Base-by-base conservation (phyloP, 2,888 invertebrate species). In the Chymomyza amoena region DNA sequence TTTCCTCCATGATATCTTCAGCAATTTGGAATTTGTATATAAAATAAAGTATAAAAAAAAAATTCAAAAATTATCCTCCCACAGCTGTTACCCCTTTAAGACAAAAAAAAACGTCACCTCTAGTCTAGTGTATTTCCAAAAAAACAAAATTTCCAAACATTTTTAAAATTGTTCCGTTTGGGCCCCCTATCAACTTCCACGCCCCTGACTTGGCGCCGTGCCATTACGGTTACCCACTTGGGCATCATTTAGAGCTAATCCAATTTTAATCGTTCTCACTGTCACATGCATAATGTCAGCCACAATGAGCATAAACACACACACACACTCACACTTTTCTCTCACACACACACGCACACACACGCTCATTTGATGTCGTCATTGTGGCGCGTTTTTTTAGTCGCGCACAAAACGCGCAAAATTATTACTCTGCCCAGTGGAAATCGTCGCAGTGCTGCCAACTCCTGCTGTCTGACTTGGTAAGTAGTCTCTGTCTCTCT, bases 251-350 rank as follows among this genome's bases (percentile, higher is more conserved):
- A 28, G 18, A 57, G 25, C 25, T 57, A 15, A 15, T 57, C 15
- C 25, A 25, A 25, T 57, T 57, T 18, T 25, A 18, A 57, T 25
- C 20, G 25, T 1, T 25, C 54, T 54, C 18, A 20, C 54, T 54
- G 18, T 57, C 57, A 57, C 15, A 57, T 57, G 57, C 57, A 57
- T 57, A 57, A 57, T 57, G 25, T 57, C 57, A 45, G 39, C 39
- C 39, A 45, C 39, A 45, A 45, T 45, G 39, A 45, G 39, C 54
- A 54, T 7, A n/a, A 4, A 9, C 54, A 4, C 9, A 13, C 16
- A 6, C 52, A 52, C 10, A 54, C 20, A n/a, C 20, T 2, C 54
- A 9, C 54, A 9, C 18, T 4, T 18, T 18, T 2, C 18, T 15
- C 54, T 7, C 20, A 2, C 20, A 10, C 54, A 7, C 20, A 18